phyloP scores from a whole-genome alignment of 1,140 invertebrate genomes.

The Drosophila melanica region DNA sequence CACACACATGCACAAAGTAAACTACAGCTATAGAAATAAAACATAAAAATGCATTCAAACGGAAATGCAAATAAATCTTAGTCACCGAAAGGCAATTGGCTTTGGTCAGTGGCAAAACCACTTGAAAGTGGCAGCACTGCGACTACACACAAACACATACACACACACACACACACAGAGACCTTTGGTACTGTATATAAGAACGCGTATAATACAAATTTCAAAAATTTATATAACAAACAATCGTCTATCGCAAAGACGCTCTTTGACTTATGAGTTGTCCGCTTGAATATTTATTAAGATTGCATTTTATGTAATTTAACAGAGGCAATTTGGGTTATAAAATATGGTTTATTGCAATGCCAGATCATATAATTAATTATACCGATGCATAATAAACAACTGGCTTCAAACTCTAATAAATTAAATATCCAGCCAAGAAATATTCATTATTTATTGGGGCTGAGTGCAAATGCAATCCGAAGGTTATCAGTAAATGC shows the following conservation, averaged over 20 bases:
- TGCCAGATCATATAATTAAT: conserved; percentile 3
- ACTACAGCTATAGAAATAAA: conserved; percentile 58
- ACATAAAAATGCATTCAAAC: conserved; percentile 72
- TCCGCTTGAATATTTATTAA: conserved; percentile 17
- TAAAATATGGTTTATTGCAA: conserved; percentile 13
- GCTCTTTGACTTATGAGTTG: conserved; percentile 14
- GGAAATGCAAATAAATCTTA: conserved; percentile 78
- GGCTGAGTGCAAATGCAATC: not conserved
- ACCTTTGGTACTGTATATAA: not conserved
- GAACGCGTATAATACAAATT: not conserved
- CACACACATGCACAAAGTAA: conserved; percentile 26
- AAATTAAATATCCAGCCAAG: not conserved
- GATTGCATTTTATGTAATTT: conserved; percentile 25
- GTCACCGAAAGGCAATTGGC: conserved; percentile 74
- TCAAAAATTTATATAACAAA: conserved; percentile 12
- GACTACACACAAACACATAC: conserved; percentile 1
- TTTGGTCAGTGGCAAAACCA: conserved; percentile 57
- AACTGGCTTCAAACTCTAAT: not conserved
- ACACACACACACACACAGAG: not conserved
- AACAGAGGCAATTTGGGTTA: conserved; percentile 1
- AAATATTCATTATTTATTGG: not conserved
- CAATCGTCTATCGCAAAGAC: not conserved
- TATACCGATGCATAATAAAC: conserved; percentile 3
- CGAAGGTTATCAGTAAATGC: not conserved
- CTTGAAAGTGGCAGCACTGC: conserved; percentile 14